Evolutionary conservation across 2,113 vertebrate genomes (phyloP).

Genomic region (Corythoichthys haematopterus): DNA sequence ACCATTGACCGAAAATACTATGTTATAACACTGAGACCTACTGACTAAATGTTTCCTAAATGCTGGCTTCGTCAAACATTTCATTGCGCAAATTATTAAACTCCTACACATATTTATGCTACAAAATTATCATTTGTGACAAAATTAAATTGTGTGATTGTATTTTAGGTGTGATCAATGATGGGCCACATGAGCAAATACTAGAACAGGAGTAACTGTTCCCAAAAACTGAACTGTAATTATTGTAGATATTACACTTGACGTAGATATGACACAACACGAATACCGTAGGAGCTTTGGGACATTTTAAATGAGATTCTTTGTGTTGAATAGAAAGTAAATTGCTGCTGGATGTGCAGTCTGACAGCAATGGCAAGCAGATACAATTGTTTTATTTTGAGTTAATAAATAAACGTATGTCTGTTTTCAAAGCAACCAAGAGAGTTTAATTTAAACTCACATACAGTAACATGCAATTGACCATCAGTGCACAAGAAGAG

Average conservation of each 20-base stretch:
- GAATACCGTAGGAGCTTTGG: neutral
- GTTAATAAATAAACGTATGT: neutral
- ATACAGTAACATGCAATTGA: too few species aligned
- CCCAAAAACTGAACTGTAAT: too few species aligned
- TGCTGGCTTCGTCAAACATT: neutral
- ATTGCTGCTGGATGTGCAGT: neutral
- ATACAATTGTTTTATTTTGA: neutral
- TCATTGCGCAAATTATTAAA: neutral
- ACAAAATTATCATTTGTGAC: neutral
- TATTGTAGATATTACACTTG: too few species aligned
- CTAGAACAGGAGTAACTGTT: neutral
- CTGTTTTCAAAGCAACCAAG: neutral
- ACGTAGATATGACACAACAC: neutral
- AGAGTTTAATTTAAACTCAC: neutral
- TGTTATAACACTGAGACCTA: slow-evolving; percentile 16
- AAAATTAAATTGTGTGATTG: neutral
- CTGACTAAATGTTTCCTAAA: slow-evolving; percentile 3
- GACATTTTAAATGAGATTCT: neutral
- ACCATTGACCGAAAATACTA: slow-evolving; percentile 27
- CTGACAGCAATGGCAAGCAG: neutral
- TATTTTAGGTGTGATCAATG: neutral
- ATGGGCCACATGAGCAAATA: neutral
- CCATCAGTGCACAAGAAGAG: neutral
- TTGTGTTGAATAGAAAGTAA: neutral
- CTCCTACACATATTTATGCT: neutral